Evolutionary conservation across 2,888 invertebrate genomes (phyloP), one percentile per base, ranked within the genome.

Genomic region (Andrena bucephala): DNA sequence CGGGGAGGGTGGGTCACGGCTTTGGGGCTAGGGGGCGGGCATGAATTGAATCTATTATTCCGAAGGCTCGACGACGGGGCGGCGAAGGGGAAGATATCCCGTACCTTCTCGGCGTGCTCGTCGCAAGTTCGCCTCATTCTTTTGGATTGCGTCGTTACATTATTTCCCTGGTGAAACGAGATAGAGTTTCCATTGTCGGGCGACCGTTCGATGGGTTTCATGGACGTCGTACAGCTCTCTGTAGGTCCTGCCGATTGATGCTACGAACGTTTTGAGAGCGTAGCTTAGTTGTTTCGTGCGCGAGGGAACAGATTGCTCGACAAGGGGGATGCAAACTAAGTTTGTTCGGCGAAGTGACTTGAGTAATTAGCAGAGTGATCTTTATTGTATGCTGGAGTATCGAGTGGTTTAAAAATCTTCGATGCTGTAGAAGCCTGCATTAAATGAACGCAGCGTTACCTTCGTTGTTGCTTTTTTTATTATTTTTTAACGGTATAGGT

Each of bases 21-120:
- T 42, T 42, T 42, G 16, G 48, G 10, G n/a, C 29, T 29, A 31
- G 68, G 60, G 60, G 62, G 36, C 33, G 52, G 73, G 59, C 70
- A 85, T 74, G 77, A 86, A 86, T 86, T 83, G 86, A 86, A 86
- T 86, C 86, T 80, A 86, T 86, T 86, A 86, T 70, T 71, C 84
- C 52, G 48, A 71, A 67, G 82, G 78, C 76, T 57, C 82, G 77
- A 65, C 74, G 86, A 84, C 79, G 71, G 68, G 71, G 74, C 76
- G 68, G 66, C 42, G 72, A 52, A 77, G 66, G 69, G 83, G 69
- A 69, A 66, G 77, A 81, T 84, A 81, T 84, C 75, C 60, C 72
- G 52, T 50, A 60, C 48, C 71, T 68, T 50, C 52, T 29, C 68
- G 68, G 57, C 31, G 48, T 67, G 3, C 42, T 70, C 74, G 59